phyloP scores from a whole-genome alignment of 2,113 vertebrate genomes.

The Bothrops jararaca region DNA sequence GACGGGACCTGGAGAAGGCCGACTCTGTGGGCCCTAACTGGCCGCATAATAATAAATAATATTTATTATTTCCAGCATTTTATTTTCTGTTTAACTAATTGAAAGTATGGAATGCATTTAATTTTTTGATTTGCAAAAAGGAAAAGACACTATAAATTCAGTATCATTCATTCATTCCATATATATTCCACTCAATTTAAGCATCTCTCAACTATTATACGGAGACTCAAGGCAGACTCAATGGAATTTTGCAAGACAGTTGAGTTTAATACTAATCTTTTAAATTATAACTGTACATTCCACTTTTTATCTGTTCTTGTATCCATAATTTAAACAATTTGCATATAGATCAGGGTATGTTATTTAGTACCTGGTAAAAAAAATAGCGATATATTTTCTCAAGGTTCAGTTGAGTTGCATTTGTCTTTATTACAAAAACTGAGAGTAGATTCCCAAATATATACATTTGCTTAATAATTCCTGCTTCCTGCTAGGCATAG shows the following conservation, averaged over 20 bases:
- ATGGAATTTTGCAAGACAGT: constrained; percentile 2
- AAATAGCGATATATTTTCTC: constrained; percentile 44
- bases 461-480: constrained; percentile 33
- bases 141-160: constrained; percentile 30
- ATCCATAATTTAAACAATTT: constrained; percentile 2
- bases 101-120: no score
- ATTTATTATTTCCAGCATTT: background rate
- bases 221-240: background rate
- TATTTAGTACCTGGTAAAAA: constrained; percentile 45
- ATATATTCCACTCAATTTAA: no score
- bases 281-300: constrained; percentile 30
- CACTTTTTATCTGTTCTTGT: background rate
- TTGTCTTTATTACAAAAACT: constrained; percentile 56
- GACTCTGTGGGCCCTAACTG: no score
- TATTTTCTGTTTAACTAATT: constrained; percentile 14
- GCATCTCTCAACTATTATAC: background rate
- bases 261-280: constrained; percentile 43
- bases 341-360: constrained; percentile 38
- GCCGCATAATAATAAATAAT: no score
- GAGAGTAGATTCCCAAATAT: constrained; percentile 54
- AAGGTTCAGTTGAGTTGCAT: constrained; percentile 38
- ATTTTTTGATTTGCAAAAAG: constrained; percentile 2
- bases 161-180: background rate
- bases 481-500: constrained; percentile 17
- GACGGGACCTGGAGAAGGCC: no score